Evolutionary conservation across 2,797 vertebrate genomes (phyloP), one percentile per base, ranked within the genome.

Genomic region (Myripristis murdjan): DNA sequence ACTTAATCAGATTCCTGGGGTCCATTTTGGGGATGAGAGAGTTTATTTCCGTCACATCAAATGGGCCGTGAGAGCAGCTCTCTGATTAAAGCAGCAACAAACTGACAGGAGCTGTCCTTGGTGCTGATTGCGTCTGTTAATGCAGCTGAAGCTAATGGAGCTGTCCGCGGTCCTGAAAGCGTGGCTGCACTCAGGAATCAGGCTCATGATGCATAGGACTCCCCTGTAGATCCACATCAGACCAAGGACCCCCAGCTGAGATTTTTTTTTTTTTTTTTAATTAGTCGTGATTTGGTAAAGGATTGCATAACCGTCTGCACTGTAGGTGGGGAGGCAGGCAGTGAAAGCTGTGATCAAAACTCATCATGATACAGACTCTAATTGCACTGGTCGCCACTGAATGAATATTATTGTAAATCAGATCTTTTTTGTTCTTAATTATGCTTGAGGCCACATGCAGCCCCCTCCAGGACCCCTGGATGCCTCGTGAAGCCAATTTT

Each of bases 131-230:
- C 66, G 65, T 44, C 66, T 64, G 39, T 24, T 47, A 54, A 56
- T 28, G 51, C 60, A 62, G 69, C 48, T 41, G 59, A 18, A 51
- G 51, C 24, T 46, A 64, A 64, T 37, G 7, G 83, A 82, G 79
- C 90, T 92, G 82, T 89, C 87, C 89, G 2, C 20, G 87, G 91
- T 92, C 4, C 90, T 92, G 75, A 84, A 77, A 60, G 24, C 26
- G 8, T 66, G 51, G 72, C 52, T 3, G n/a, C 9, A 28, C 53
- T 68, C 18, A 4, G n/a, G 44, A 43, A 60, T 61, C 48, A 10
- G 1, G 41, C 64, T 73, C 31, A n/a, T n/a, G n/a, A 37, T 63
- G 54, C 44, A 35, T 3, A 55, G n/a, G 44, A 71, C 35, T 23
- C 41, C 20, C n/a, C 67, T 48, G 62, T 58, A 54, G 37, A 64